Percentiles rank a stretch among this genome's conserved stretches.
phyloP scores from a whole-genome alignment of 2,113 vertebrate genomes.

The Psittacus erithacus region DNA sequence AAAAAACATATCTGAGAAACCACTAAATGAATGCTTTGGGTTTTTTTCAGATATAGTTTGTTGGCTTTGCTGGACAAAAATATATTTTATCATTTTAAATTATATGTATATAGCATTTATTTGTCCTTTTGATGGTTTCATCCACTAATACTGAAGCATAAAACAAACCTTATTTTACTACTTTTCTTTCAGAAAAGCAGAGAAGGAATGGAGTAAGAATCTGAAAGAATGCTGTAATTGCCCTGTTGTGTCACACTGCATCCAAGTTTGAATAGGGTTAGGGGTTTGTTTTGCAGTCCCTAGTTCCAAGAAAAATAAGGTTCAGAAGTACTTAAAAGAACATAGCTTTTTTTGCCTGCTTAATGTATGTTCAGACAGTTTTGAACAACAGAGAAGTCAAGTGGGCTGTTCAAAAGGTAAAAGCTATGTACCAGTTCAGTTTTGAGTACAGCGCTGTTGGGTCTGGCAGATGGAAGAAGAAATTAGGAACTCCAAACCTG shows the following conservation, averaged over 20 bases:
- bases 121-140: background rate
- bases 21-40: background rate
- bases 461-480: background rate
- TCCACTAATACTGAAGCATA: background rate
- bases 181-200: background rate
- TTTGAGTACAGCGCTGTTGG: background rate
- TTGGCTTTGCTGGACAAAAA: background rate
- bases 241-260: background rate
- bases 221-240: background rate
- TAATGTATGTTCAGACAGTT: background rate
- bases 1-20: background rate
- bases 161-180: background rate
- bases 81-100: background rate
- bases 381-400: background rate
- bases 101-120: background rate
- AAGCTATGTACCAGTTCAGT: background rate
- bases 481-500: background rate
- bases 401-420: background rate
- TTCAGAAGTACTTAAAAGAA: background rate
- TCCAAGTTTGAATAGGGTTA: background rate
- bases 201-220: background rate
- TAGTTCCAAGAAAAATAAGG: background rate
- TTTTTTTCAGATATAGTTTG: background rate
- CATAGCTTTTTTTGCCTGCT: background rate
- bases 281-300: background rate